phyloP scores from a whole-genome alignment of 92 coral and sea anemone genomes.

The Muricea muricata region DNA sequence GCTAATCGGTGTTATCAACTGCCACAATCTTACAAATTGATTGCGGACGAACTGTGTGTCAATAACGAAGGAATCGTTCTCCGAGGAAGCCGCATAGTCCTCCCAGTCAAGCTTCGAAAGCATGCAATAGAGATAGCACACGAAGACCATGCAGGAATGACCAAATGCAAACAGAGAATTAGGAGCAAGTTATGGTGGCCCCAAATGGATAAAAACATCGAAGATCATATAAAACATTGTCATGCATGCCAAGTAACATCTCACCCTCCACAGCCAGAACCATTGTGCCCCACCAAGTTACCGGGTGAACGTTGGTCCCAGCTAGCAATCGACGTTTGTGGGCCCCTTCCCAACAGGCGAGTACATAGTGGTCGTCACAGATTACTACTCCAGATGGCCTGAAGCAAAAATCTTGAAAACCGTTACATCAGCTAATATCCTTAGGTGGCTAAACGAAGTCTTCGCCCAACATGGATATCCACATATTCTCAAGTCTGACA shows the following conservation, averaged over 20 bases:
- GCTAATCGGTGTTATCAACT: constrained; percentile 27
- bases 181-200: constrained; percentile 46
- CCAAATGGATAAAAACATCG: constrained; percentile 47
- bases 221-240: constrained; percentile 21
- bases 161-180: constrained; percentile 51
- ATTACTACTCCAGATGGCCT: too few relatives aligned
- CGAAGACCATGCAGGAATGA: constrained; percentile 62
- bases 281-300: constrained; percentile 59
- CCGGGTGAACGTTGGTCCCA: constrained; percentile 50
- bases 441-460: background rate
- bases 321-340: constrained; percentile 69
- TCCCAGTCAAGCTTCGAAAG: constrained; percentile 34
- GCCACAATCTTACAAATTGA: constrained; percentile 31
- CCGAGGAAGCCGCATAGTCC: constrained; percentile 45
- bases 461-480: constrained; percentile 44
- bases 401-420: too few relatives aligned
- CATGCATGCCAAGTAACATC: constrained; percentile 38
- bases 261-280: constrained; percentile 53
- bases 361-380: constrained; percentile 54
- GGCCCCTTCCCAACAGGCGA: constrained; percentile 68
- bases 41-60: constrained; percentile 54
- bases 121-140: constrained; percentile 45
- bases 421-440: constrained; percentile 13
- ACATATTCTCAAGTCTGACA: constrained; percentile 27
- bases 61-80: constrained; percentile 43